Percentiles rank a stretch among this genome's conserved stretches.
These are phyloP conservation scores for Redunca redunca DNA, from an alignment of 2,113 vertebrate genomes.

Conservation along the genomic window DNA sequence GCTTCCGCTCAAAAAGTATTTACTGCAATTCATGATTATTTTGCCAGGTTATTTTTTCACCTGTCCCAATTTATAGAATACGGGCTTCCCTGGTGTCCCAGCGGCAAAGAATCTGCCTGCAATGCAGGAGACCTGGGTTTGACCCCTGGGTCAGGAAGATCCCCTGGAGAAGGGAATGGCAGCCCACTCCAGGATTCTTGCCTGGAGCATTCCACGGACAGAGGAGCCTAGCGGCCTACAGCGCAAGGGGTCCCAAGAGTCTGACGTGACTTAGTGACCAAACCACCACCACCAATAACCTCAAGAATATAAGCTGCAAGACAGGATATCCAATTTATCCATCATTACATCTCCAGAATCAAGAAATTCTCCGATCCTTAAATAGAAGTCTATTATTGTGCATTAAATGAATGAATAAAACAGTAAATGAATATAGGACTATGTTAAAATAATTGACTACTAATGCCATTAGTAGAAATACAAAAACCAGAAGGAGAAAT, in stretches of 20 bases:
- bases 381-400: not conserved
- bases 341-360: not conserved
- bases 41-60: not conserved
- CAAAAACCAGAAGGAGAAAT: not conserved
- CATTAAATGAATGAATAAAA: not conserved
- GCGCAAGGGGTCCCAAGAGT: not conserved
- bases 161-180: not conserved
- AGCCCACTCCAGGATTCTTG: not conserved
- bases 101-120: not conserved
- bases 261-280: not conserved
- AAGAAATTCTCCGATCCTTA: not conserved
- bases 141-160: not conserved
- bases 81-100: not conserved
- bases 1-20: not conserved
- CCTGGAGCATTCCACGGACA: not conserved
- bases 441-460: not conserved
- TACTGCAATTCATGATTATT: not conserved
- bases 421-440: not conserved
- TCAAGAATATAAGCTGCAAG: not conserved
- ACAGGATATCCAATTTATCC: not conserved
- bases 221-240: not conserved
- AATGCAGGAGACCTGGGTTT: not conserved
- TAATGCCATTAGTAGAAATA: not conserved
- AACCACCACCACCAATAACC: not conserved
- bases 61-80: not conserved